These are phyloP conservation scores for Callionymus lyra DNA, from an alignment of 2,113 vertebrate genomes.

Conservation along the genomic window DNA sequence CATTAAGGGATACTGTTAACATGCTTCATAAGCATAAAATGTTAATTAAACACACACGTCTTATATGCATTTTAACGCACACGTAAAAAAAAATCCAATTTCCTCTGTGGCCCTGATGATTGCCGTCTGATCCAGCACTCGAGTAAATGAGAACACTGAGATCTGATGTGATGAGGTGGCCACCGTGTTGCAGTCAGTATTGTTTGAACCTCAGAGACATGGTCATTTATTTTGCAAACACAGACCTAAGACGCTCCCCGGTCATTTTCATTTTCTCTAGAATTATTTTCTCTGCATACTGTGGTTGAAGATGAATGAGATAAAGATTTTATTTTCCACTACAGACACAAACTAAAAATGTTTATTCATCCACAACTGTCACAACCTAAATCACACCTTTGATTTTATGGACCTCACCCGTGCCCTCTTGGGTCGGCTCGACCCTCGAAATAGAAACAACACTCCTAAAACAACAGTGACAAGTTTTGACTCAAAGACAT, in stretches of 20 bases:
- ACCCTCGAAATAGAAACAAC: constrained; percentile 43
- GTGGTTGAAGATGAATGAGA: too few species aligned
- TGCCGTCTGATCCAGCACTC: constrained; percentile 44
- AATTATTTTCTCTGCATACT: too few species aligned
- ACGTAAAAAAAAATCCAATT: constrained; percentile 40
- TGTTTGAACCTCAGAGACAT: constrained; percentile 1
- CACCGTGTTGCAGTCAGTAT: constrained; percentile 23
- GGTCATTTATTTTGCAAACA: too few species aligned
- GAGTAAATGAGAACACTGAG: constrained; percentile 59
- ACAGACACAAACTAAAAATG: too few species aligned
- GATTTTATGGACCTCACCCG: constrained; percentile 4
- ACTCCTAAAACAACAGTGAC: constrained; percentile 46
- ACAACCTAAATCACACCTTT: too few species aligned
- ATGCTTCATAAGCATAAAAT: constrained; percentile 61
- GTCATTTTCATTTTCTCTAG: too few species aligned
- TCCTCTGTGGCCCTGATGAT: constrained; percentile 54
- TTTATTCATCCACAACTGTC: too few species aligned
- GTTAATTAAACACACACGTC: constrained; percentile 61
- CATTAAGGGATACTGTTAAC: constrained; percentile 57
- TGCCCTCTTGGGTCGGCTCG: constrained; percentile 13
- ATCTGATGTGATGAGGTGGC: constrained; percentile 50
- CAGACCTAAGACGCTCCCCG: too few species aligned
- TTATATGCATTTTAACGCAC: constrained; percentile 57
- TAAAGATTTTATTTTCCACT: too few species aligned
- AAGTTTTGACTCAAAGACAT: constrained; percentile 51